These are phyloP conservation scores for Andrena bicolor DNA, from an alignment of 2,888 invertebrate species.

Conservation along the genomic window DNA sequence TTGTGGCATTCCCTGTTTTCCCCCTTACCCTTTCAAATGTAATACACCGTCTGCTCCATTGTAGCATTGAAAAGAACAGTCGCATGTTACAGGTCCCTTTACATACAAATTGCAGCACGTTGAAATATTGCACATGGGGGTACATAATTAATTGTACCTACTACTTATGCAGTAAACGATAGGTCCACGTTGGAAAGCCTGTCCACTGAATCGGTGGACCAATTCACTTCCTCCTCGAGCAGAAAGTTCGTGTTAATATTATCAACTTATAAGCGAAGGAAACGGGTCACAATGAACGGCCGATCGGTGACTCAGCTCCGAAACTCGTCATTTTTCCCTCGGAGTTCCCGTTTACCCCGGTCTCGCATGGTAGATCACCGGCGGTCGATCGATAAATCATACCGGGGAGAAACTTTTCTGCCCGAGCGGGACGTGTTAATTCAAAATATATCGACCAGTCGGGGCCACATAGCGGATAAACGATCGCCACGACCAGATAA, in stretches of 20 bases:
- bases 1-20: no score
- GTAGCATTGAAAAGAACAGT: no score
- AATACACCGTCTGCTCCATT: no score
- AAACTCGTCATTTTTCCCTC: constrained; percentile 29
- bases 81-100: no score
- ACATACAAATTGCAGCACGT: no score
- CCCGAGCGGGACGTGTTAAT: constrained; percentile 54
- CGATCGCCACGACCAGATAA: constrained; percentile 43
- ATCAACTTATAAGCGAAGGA: background rate
- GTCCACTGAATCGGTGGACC: constrained; percentile 30
- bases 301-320: constrained; percentile 42
- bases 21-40: no score
- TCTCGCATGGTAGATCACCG: constrained; percentile 8
- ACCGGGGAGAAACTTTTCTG: constrained; percentile 37
- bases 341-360: constrained; percentile 7
- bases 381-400: constrained; percentile 51
- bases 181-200: background rate
- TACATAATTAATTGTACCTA: constrained; percentile 26
- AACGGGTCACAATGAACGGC: constrained; percentile 30
- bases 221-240: constrained; percentile 1
- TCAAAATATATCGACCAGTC: constrained; percentile 56
- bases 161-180: background rate
- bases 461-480: constrained; percentile 25
- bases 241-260: constrained; percentile 17
- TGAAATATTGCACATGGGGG: no score